Evolutionary conservation across 2,888 invertebrate genomes (phyloP), one percentile per base, ranked within the genome.

Genomic region (Schizotus pectinicornis): DNA sequence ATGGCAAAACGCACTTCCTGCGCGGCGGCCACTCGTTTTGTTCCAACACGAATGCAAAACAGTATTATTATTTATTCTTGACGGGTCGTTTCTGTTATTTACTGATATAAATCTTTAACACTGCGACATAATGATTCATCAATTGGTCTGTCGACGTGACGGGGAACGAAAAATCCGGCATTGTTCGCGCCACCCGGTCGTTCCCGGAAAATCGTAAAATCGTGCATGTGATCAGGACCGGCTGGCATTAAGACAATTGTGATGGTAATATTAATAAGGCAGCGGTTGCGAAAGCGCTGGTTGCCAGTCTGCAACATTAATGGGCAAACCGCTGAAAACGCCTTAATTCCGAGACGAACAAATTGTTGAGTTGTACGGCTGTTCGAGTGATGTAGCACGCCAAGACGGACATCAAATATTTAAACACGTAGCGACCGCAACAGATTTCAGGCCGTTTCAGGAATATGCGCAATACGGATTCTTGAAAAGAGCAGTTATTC

Each of bases 111-210:
- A 68, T 68, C 68, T 67, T 65, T 61, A 65, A 64, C 68, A 65
- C 68, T 60, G 60, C 64, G 60, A 62, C 64, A 51, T 66, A 69
- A 69, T 69, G 68, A 69, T 57, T 69, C 68, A 69, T 64, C 66
- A 69, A 67, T 69, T 62, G 67, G 61, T 60, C 61, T 64, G 67
- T 65, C 65, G 62, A 54, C 53, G 46, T 37, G 36, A 11, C 46
- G 7, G 45, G 45, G 37, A 13, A 55, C 49, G 43, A 49, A 56
- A 49, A 56, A 56, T 56, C 14, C 30, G 12, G 42, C 48, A 56
- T 56, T 56, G 55, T 56, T 56, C 43, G 9, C 11, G 31, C 43
- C 42, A 42, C 38, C 41, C 39, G 32, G 2, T 14, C 11, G 43
- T 56, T 56, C 55, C 49, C 32, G 13, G 55, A 56, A 56, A 11